These are phyloP conservation scores for Chiloscyllium punctatum DNA, from an alignment of 2,797 vertebrate genomes.

Conservation along the genomic window DNA sequence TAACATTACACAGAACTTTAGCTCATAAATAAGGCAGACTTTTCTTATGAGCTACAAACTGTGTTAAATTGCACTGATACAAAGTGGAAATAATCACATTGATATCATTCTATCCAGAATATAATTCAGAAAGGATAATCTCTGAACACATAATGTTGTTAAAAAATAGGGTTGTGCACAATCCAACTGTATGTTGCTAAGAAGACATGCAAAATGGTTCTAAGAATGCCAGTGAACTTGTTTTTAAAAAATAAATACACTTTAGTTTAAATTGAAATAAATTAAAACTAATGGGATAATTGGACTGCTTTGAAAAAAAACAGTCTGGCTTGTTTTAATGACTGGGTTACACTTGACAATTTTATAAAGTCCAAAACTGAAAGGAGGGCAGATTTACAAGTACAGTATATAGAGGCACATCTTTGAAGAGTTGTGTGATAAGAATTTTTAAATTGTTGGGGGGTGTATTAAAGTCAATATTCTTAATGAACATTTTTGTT, in stretches of 20 bases:
- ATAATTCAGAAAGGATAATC: not conserved
- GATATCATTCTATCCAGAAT: not conserved
- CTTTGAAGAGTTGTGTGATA: not conserved
- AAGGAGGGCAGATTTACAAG: too few species aligned
- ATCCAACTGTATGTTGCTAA: not conserved
- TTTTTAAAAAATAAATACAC: not conserved
- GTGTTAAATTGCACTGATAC: not conserved
- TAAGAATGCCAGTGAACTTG: not conserved
- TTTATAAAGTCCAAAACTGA: not conserved
- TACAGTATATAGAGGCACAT: not conserved
- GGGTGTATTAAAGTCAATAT: not conserved
- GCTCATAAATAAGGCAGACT: slow-evolving; percentile 36
- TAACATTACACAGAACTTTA: slow-evolving; percentile 17
- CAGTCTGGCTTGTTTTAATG: not conserved
- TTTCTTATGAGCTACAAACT: slow-evolving; percentile 30
- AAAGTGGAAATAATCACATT: not conserved
- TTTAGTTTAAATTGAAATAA: not conserved
- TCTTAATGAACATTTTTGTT: not conserved
- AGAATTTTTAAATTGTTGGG: not conserved
- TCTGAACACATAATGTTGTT: not conserved
- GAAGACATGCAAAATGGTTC: not conserved
- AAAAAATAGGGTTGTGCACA: not conserved
- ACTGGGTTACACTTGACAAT: not conserved
- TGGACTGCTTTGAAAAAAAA: not conserved
- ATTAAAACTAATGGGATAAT: not conserved